Base-by-base conservation (phyloP, 2,113 vertebrate genomes). In the Toxotes jaculatrix region DNA sequence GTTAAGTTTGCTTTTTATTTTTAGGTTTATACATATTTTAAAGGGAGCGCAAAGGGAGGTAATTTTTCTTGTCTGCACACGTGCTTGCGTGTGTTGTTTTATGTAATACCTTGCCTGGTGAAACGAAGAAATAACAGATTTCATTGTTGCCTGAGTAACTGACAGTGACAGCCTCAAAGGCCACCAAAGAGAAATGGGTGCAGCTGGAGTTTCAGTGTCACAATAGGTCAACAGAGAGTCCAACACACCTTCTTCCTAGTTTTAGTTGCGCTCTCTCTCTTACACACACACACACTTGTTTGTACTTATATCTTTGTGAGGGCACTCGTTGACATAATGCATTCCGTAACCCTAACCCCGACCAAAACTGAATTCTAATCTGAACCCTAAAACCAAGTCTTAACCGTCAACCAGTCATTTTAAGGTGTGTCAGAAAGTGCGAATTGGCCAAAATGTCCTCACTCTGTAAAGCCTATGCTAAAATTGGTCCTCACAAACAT, bases 201-300 rank as follows among this genome's bases (percentile, higher is more conserved):
- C 82, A 92, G 77, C 70, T 76, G 61, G 59, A 62, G 65, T 69
- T 80, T 74, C 79, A 63, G 77, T 68, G 36, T 65, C 68, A 73
- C 66, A 68, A 62, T 42, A 81, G 72, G 51, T 69, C 56, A 72
- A 75, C 16, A 57, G 43, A 57, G 27, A 57, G 27, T n/a, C 23
- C 45, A 55, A 69, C 85, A 89, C 87, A 77, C 87, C 80, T 51
- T 60, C 47, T 67, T 77, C 53, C 31, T n/a, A 51, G 55, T 83
- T 68, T 57, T 19, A 70, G 21, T 77, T 49, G 0, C 5, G 19
- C 45, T 31, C 32, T 42, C 0, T 57, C 69, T 17, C 5, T 11
- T 31, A 16, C 16, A 27, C 47, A 19, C 23, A 77, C 43, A 42
- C 70, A 21, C 27, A 27, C 27, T 27, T 27, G 27, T 27, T 27